A percentile compares a stretch with the other conserved stretches of the same genome.
These are phyloP conservation scores for Leucozona laternaria DNA, from an alignment of 2,888 invertebrate genomes.

Conservation along the genomic window DNA sequence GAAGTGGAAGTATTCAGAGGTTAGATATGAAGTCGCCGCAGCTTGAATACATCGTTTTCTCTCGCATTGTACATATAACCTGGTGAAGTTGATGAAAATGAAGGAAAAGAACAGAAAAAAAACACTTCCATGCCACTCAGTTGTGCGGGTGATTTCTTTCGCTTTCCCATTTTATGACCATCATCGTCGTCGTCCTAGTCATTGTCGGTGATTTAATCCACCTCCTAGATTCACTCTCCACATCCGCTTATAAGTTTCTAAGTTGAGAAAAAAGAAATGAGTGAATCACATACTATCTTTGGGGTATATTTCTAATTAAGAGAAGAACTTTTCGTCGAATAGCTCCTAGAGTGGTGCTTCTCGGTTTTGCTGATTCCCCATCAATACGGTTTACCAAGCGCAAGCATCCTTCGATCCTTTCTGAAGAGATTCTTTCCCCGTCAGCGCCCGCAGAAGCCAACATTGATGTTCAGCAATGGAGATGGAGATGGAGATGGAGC, in stretches of 20 bases:
- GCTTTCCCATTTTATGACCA: conserved; percentile 68
- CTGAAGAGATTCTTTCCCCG: neutral
- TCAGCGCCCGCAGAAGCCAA: neutral
- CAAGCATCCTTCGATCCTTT: conserved; percentile 39
- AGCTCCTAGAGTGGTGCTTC: conserved; percentile 68
- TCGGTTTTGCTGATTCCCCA: conserved; percentile 70
- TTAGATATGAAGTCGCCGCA: conserved; percentile 36
- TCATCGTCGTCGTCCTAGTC: conserved; percentile 33
- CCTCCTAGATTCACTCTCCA: conserved; percentile 14
- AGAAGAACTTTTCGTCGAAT: conserved; percentile 72
- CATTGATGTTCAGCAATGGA: neutral
- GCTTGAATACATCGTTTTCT: conserved; percentile 15
- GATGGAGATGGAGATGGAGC: conserved; percentile 39
- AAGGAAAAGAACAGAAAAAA: conserved; percentile 29
- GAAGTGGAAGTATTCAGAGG: conserved; percentile 45
- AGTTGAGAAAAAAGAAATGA: conserved; percentile 19
- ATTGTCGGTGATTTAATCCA: conserved; percentile 32
- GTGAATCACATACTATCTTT: conserved; percentile 65
- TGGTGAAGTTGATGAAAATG: conserved; percentile 22
- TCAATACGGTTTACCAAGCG: conserved; percentile 72
- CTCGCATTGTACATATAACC: conserved; percentile 3
- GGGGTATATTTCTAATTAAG: conserved; percentile 75
- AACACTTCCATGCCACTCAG: conserved; percentile 63
- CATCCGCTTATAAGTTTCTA: conserved; percentile 38
- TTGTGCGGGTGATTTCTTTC: conserved; percentile 74